Base-by-base conservation (phyloP, 2,888 invertebrate species). In the Shargacucullia verbasci region DNA sequence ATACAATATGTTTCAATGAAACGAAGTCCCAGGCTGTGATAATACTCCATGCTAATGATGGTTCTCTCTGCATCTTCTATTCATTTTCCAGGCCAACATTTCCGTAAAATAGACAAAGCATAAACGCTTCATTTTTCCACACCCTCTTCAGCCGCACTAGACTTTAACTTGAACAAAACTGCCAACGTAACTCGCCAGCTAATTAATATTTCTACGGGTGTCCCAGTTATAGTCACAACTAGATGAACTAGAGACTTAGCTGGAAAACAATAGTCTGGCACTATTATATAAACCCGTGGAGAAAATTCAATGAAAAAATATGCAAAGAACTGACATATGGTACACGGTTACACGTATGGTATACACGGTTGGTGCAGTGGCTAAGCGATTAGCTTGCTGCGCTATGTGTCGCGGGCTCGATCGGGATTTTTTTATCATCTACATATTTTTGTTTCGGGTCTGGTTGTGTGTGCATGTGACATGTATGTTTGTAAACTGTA, bases 201-300 rank as follows among this genome's bases (percentile, higher is more conserved):
- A 75, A 76, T 75, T 70, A 70, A 65, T 63, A 63, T 57, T 65
- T 59, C 63, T 37, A 56, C 12, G 43, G 59, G 50, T 58, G 73
- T 31, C 43, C 67, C 37, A 78, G 70, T 71, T 76, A 75, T 71
- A 49, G 47, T 65, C 49, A 71, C 64, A 68, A 78, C 76, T 75
- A 74, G 71, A 39, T 47, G 69, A 54, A 34, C 45, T 68, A 50
- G 46, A 70, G 45, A 71, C 55, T 70, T 57, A 59, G 61, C 46
- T 64, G 56, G 29, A 40, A 66, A 66, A 66, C 67, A 66, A 66
- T 52, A 14, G 38, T 34, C 35, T 65, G 50, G 67, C 59, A 60
- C 46, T 29, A 9, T 7, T 9, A 9, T 29, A 6, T 29, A 7
- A 29, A 6, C 9, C 29, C 9, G 29, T 6, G 29, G 9, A 29